Evolutionary conservation across 1,140 invertebrate species (phyloP), one percentile per base, ranked within the genome.

Genomic region (Trissolcus basalis): DNA sequence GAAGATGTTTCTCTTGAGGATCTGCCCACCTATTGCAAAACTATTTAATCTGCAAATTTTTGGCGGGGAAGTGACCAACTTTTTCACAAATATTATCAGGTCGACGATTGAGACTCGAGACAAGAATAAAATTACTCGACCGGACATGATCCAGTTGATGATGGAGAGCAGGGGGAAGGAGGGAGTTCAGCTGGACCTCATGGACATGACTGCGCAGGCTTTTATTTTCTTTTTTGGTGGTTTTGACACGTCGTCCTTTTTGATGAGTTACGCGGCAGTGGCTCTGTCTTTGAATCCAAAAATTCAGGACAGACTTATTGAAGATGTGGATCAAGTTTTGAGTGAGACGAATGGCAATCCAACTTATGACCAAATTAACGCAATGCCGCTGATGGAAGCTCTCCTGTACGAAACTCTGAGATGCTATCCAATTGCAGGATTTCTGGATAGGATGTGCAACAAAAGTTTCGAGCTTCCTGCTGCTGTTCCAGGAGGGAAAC

Each of bases 201-300:
- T 16, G 0, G 56, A 63, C 11, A 68, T 59, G 36, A 59, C 54
- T 0, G 15, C 53, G 3, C 53, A 56, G 12, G 55, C 78, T 1
- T 64, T 86, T 11, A 47, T 82, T 0, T 87, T 89, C 53, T 83
- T 89, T 41, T 65, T 88, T 13, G 90, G 84, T 82, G 84, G 89
- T 74, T 93, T 91, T 56, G 91, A 93, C 44, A 92, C 92, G 0
- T 89, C 91, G 0, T 87, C 91, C 0, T 86, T 86, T 8, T 74
- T 90, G 0, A 82, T 92, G 48, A 83, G 86, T 14, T 90, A 89
- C 60, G 73, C 85, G 0, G 65, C 87, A 0, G 89, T 90, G 33
- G 87, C 89, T 51, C 77, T 93, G 8, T 90, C 91, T 19, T 80
- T 85, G 49, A 87, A 92, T 83, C 88, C 88, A 15, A 90, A 91